Evolutionary conservation across 2,113 vertebrate species (phyloP).

Genomic region (Salvelinus alpinus): DNA sequence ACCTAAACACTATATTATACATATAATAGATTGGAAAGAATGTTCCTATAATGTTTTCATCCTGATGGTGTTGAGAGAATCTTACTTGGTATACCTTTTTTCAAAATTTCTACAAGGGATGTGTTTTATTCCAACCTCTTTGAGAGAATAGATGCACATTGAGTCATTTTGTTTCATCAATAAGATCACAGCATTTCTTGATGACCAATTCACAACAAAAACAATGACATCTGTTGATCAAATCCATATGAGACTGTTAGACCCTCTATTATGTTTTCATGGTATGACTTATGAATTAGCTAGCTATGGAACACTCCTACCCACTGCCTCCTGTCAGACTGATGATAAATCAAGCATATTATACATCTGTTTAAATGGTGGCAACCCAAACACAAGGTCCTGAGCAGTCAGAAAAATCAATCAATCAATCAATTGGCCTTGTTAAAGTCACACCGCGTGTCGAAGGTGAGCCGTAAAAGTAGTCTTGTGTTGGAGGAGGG

Average conservation of each 20-base stretch:
- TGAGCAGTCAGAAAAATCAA: constrained; percentile 36
- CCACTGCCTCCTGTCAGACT: constrained; percentile 2
- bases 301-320: constrained; percentile 14
- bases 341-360: constrained; percentile 23
- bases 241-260: background rate
- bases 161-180: background rate
- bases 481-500: constrained; percentile 55
- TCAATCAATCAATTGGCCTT: constrained; percentile 56
- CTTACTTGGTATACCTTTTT: background rate
- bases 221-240: background rate
- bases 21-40: background rate
- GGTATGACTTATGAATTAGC: background rate
- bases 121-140: too few relatives aligned
- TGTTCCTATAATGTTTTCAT: background rate
- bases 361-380: constrained; percentile 14
- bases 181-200: background rate
- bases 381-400: constrained; percentile 19
- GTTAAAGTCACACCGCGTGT: constrained; percentile 46
- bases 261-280: background rate
- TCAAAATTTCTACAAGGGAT: too few relatives aligned
- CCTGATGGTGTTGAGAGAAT: background rate
- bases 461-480: constrained; percentile 58
- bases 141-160: too few relatives aligned
- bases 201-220: background rate
- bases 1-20: background rate